Conservation (phyloP, 2,888 invertebrate genomes). For the Portevinia maculata region DNA sequence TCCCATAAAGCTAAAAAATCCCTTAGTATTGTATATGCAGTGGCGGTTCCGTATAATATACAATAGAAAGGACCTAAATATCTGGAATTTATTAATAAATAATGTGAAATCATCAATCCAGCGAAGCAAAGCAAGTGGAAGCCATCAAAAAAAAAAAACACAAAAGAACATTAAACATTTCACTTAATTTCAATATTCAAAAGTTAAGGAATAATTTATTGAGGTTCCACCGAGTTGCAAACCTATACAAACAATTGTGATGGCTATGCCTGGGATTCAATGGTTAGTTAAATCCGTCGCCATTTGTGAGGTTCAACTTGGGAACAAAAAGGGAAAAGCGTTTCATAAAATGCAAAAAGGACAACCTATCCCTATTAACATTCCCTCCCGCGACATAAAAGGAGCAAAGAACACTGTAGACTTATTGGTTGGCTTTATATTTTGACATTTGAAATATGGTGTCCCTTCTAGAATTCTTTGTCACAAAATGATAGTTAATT, state of each 20-base stretch:
- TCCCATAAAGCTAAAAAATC: slow-evolving; percentile 57
- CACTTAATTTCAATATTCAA: slow-evolving; percentile 73
- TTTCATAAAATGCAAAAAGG: slow-evolving; percentile 52
- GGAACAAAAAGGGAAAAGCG: slow-evolving; percentile 24
- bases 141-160: slow-evolving; percentile 63
- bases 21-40: neutral
- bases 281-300: slow-evolving; percentile 67
- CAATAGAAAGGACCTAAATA: slow-evolving; percentile 55
- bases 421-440: slow-evolving; percentile 54
- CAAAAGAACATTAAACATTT: slow-evolving; percentile 72
- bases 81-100: slow-evolving; percentile 71
- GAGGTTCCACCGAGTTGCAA: slow-evolving; percentile 49
- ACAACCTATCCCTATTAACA: slow-evolving; percentile 43
- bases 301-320: slow-evolving; percentile 59
- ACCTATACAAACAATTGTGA: slow-evolving; percentile 37
- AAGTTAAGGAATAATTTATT: slow-evolving; percentile 71
- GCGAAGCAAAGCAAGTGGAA: slow-evolving; percentile 68
- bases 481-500: slow-evolving; percentile 62
- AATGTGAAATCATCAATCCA: slow-evolving; percentile 71
- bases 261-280: slow-evolving; percentile 43
- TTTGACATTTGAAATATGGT: slow-evolving; percentile 53
- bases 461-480: slow-evolving; percentile 53
- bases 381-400: slow-evolving; percentile 13
- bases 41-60: neutral
- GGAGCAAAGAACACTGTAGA: slow-evolving; percentile 12